Evolutionary conservation across 2,888 invertebrate genomes (phyloP), one percentile per base, ranked within the genome.

Genomic region (Plebejus argus): DNA sequence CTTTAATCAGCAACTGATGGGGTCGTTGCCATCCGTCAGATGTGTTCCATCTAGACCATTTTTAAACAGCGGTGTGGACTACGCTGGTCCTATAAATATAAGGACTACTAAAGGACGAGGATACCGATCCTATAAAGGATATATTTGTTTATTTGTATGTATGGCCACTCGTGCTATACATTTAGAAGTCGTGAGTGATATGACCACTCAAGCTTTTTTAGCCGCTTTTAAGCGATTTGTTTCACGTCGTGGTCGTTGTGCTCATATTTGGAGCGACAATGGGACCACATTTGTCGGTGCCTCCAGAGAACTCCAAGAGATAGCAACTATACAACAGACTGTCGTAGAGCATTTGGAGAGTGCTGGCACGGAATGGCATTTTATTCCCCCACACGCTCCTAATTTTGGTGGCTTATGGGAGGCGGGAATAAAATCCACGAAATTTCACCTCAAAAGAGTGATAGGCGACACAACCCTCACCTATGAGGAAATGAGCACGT

Each of bases 371-470:
- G 77, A 5, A 82, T 82, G 82, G 82, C 80, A 81, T 77, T 83
- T 82, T 49, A 82, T 81, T n/a, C 81, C 82, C 8, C 79, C 82
- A 1, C 78, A 79, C 12, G 49, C 78, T 0, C 81, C 82, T 1
- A 80, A 82, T 39, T 81, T 82, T 76, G 82, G 82, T 15, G 82
- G 82, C 12, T 33, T 83, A 4, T 82, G 82, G 82, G 81, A 82
- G 49, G 79, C 81, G 2, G 81, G 78, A 1, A 79, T 83, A 6
- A 78, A 79, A 56, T 81, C 82, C 15, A 77, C 78, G 1, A 83
- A 83, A 23, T 78, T 76, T 12, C 82, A 82, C 70, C 56, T 82
- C 5, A 81, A 79, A 76, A 58, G 81, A 10, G 78, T 83, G 1
- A 77, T 81, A 6, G 76, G 76, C 10, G 28, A 78, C 8, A 39